phyloP scores from a whole-genome alignment of 2,797 vertebrate genomes.

The Liparis tanakae region DNA sequence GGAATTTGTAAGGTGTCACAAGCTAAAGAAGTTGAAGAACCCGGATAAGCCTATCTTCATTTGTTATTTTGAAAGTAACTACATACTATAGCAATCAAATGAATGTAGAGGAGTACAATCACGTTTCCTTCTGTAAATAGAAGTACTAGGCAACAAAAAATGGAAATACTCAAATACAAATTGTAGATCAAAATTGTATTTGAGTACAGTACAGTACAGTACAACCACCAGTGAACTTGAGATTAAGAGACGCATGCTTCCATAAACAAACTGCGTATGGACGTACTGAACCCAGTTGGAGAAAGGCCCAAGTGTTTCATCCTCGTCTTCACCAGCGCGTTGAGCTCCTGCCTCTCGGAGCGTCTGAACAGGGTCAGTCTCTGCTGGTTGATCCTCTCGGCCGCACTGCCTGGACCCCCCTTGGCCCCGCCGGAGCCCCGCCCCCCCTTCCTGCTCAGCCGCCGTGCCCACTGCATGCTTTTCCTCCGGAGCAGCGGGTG shows the following conservation, averaged over 20 bases:
- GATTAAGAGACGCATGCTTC: background rate
- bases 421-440: slow-evolving; percentile 80
- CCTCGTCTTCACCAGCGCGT: slow-evolving; percentile 85
- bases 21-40: background rate
- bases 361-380: slow-evolving; percentile 86
- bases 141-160: background rate
- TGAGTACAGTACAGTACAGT: background rate
- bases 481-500: slow-evolving; percentile 87
- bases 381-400: slow-evolving; percentile 88
- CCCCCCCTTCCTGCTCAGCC: slow-evolving; percentile 85
- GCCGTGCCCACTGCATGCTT: slow-evolving; percentile 90
- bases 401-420: slow-evolving; percentile 81
- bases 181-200: background rate
- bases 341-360: slow-evolving; percentile 89
- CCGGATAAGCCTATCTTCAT: background rate
- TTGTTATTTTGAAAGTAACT: background rate
- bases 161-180: background rate
- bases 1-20: background rate
- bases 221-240: background rate
- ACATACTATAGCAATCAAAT: background rate
- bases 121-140: background rate
- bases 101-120: background rate
- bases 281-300: slow-evolving; percentile 86
- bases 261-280: background rate
- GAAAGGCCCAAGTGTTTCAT: slow-evolving; percentile 90